Conservation (phyloP, 2,888 invertebrate genomes). For the Tenthredo amoena region DNA sequence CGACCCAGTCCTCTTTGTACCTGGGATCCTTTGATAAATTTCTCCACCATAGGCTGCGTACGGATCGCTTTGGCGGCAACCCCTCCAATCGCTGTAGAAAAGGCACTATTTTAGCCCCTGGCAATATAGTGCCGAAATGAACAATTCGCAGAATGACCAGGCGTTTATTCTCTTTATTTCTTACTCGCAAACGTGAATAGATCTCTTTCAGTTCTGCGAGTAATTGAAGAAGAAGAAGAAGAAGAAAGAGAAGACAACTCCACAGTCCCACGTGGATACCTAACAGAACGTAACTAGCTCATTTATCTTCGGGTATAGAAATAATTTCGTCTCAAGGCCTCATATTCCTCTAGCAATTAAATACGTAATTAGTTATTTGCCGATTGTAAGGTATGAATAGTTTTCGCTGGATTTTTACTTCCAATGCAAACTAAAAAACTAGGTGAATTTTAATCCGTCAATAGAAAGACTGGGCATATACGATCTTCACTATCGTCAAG, state of each 20-base stretch:
- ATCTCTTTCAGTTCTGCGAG: too few species aligned
- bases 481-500: slow-evolving; percentile 9
- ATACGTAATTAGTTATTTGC: not conserved
- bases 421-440: not conserved
- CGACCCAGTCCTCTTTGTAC: slow-evolving; percentile 28
- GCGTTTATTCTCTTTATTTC: not conserved
- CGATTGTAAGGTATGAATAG: not conserved
- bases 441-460: not conserved
- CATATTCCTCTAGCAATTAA: not conserved
- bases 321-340: not conserved
- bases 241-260: not conserved
- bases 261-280: not conserved
- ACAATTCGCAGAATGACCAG: slow-evolving; percentile 25
- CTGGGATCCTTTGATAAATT: slow-evolving; percentile 23
- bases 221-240: not conserved
- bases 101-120: not conserved
- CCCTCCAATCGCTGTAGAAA: not conserved
- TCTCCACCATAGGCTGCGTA: not conserved
- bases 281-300: not conserved
- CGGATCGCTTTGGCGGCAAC: not conserved
- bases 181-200: not conserved
- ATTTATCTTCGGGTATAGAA: not conserved
- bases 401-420: not conserved
- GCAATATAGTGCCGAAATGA: slow-evolving; percentile 10
- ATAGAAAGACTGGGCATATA: not conserved